Conservation (phyloP, 2,113 vertebrate genomes). For the Aegithalos caudatus region DNA sequence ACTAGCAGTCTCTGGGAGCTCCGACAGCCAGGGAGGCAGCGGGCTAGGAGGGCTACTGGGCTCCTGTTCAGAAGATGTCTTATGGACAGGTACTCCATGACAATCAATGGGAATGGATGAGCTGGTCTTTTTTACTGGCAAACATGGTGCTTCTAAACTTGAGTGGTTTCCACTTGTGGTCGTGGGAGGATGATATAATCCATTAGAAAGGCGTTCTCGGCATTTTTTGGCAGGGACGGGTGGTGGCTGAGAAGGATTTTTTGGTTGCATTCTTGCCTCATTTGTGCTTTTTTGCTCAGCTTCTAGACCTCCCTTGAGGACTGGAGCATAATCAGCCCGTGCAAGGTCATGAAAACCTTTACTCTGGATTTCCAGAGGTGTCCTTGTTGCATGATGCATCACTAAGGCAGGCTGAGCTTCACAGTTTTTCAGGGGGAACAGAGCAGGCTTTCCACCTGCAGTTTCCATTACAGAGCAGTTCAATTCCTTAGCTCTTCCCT, state of each 20-base stretch:
- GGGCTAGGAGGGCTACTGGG: conserved; percentile 64
- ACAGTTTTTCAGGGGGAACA: conserved; percentile 3
- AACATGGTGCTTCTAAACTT: conserved; percentile 72
- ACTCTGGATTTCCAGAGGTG: conserved; percentile 56
- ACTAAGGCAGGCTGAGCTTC: conserved; percentile 39
- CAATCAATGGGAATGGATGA: conserved; percentile 67
- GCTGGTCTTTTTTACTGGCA: conserved; percentile 77
- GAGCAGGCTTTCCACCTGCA: background rate
- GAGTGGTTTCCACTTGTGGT: conserved; percentile 51
- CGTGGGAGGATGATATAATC: conserved; percentile 75
- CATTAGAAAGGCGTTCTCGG: conserved; percentile 88
- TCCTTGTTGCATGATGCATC: conserved; percentile 53
- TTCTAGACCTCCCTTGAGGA: conserved; percentile 59
- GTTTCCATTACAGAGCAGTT: background rate
- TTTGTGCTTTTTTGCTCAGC: conserved; percentile 50
- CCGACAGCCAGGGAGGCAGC: conserved; percentile 83
- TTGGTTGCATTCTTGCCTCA: conserved; percentile 77
- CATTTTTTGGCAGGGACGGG: conserved; percentile 95
- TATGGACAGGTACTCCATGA: conserved; percentile 35
- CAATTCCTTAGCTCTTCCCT: conserved; percentile 38
- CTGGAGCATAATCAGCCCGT: conserved; percentile 33
- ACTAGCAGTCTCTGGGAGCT: conserved; percentile 72
- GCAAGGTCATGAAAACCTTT: conserved; percentile 56
- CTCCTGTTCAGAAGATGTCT: conserved; percentile 65
- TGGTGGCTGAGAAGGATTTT: conserved; percentile 87